Conservation (phyloP, 2,888 invertebrate genomes). For the Tortrix viridana region DNA sequence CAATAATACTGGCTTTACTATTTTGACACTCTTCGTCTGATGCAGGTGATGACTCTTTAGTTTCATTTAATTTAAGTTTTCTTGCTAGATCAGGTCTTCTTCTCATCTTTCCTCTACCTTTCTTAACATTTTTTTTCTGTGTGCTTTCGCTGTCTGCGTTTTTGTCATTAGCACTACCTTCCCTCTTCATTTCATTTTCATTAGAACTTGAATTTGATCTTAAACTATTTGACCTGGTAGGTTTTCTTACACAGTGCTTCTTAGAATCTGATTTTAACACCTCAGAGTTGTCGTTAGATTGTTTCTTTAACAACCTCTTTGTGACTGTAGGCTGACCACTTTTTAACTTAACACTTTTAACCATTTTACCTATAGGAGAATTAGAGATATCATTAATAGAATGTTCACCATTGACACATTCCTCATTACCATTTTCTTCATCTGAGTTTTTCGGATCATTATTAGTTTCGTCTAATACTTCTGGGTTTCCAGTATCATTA, state of each 20-base stretch:
- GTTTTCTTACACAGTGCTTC: conserved; percentile 72
- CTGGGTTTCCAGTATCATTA: conserved; percentile 89
- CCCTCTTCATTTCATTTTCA: conserved; percentile 59
- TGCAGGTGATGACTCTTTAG: conserved; percentile 60
- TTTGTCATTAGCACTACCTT: conserved; percentile 64
- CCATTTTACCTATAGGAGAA: conserved; percentile 61
- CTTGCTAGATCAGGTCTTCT: conserved; percentile 61
- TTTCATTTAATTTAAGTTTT: conserved; percentile 60
- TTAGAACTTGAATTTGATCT: conserved; percentile 58
- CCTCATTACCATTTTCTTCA: conserved; percentile 65
- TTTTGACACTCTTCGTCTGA: conserved; percentile 67
- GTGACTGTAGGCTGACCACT: conserved; percentile 54
- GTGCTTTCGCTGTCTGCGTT: conserved; percentile 61
- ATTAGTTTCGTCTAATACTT: conserved; percentile 59
- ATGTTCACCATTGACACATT: conserved; percentile 72
- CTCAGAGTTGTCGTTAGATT: conserved; percentile 67
- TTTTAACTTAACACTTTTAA: conserved; percentile 55
- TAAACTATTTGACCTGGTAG: conserved; percentile 60
- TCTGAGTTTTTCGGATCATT: conserved; percentile 57
- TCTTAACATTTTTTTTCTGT: conserved; percentile 66
- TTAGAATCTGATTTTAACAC: conserved; percentile 68
- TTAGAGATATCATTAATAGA: conserved; percentile 55
- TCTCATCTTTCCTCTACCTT: conserved; percentile 68
- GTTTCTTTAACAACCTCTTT: conserved; percentile 72
- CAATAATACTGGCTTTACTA: conserved; percentile 74